Evolutionary conservation across 1,140 invertebrate genomes (phyloP).

Genomic region (Drosophila orosa): DNA sequence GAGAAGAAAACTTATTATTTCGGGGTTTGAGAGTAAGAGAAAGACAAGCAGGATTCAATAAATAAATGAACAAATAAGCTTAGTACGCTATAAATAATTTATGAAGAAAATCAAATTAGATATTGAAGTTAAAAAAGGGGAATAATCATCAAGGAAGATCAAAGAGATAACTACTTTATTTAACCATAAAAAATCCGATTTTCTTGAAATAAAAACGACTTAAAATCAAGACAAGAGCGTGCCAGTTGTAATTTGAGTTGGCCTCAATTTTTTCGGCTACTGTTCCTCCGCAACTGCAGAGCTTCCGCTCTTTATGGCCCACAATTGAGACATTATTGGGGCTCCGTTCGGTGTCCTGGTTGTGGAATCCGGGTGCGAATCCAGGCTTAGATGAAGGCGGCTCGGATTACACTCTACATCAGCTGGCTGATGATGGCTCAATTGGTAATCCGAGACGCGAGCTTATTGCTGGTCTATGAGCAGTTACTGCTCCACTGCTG

Average conservation of each 20-base stretch:
- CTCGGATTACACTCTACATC: constrained; percentile 55
- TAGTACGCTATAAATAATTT: neutral
- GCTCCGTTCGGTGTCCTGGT: neutral
- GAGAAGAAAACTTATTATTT: neutral
- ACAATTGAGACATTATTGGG: constrained; percentile 32
- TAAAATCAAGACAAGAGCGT: constrained; percentile 28
- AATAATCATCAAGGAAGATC: neutral
- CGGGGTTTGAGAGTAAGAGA: neutral
- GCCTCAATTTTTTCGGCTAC: constrained; percentile 47
- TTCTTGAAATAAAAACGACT: neutral
- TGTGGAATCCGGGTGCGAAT: constrained; percentile 48
- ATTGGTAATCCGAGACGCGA: constrained; percentile 62
- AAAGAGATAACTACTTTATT: neutral
- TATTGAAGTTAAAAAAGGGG: neutral
- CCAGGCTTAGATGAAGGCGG: constrained; percentile 55
- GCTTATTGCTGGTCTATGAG: constrained; percentile 23
- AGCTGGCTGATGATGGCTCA: constrained; percentile 64
- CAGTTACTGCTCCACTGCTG: constrained; percentile 38
- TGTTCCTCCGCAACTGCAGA: constrained; percentile 16
- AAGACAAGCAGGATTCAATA: neutral
- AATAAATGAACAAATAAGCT: neutral
- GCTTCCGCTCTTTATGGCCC: constrained; percentile 37
- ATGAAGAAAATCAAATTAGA: neutral
- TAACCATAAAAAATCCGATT: neutral
- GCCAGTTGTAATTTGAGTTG: constrained; percentile 52